Conservation (phyloP, 2,888 invertebrate species). For the Sisyra terminalis region DNA sequence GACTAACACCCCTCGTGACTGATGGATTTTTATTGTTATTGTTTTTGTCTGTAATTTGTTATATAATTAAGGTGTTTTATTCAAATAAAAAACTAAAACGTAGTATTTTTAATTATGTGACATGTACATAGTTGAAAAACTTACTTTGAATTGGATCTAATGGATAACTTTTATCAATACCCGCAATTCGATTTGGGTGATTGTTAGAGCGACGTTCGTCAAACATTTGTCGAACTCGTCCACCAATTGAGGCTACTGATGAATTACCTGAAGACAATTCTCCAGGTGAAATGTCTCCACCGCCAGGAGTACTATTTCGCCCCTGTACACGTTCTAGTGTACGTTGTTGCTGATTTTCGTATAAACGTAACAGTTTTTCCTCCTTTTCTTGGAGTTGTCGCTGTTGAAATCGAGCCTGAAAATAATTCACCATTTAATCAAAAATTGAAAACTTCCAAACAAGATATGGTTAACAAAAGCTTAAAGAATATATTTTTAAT, state of each 20-base stretch:
- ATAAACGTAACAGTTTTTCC: conserved; percentile 48
- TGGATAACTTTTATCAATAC: conserved; percentile 69
- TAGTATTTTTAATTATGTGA: neutral
- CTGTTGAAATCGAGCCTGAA: conserved; percentile 68
- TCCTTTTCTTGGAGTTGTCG: conserved; percentile 68
- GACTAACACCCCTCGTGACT: too few relatives aligned
- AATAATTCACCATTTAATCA: too few relatives aligned
- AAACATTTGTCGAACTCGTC: conserved; percentile 66
- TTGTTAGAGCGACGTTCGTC: conserved; percentile 46
- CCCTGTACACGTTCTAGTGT: conserved; percentile 36
- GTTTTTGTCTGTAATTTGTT: neutral
- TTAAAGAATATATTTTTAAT: too few relatives aligned
- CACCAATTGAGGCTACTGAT: conserved; percentile 10
- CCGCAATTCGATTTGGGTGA: conserved; percentile 37
- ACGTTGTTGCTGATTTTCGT: conserved; percentile 48
- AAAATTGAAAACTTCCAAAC: too few relatives aligned
- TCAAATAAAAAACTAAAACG: neutral
- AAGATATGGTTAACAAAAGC: too few relatives aligned
- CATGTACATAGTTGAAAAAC: neutral
- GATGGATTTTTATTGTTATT: neutral
- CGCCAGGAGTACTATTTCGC: conserved; percentile 12
- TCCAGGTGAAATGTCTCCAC: conserved; percentile 1
- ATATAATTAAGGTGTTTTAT: neutral
- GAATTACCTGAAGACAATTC: conserved; percentile 2
- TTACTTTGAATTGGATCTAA: conserved; percentile 48